Conservation (phyloP, 2,888 invertebrate genomes). For the Dromius quadrimaculatus region DNA sequence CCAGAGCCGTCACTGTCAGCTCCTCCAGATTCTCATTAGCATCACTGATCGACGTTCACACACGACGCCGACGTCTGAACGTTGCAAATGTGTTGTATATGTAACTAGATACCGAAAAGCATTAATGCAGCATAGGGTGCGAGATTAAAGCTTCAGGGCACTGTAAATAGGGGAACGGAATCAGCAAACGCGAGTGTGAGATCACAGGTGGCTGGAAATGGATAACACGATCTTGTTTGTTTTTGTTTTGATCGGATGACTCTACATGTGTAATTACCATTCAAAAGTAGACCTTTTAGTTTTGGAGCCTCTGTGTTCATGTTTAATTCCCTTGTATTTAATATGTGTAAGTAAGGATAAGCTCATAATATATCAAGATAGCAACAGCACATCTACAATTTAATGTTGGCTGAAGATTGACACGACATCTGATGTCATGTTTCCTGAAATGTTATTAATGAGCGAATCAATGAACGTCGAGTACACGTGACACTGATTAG, state of each 20-base stretch:
- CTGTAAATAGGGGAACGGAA: background rate
- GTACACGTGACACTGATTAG: slow-evolving; percentile 7
- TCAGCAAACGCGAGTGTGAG: background rate
- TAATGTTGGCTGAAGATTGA: slow-evolving; percentile 12
- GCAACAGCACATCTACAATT: slow-evolving; percentile 6
- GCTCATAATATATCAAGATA: slow-evolving; percentile 5
- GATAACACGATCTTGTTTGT: background rate
- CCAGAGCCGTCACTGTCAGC: too few relatives aligned
- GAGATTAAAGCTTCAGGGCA: too few relatives aligned
- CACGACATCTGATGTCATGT: background rate
- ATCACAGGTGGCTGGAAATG: slow-evolving; percentile 8
- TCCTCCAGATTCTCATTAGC: slow-evolving; percentile 27
- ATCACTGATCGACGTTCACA: slow-evolving; percentile 5
- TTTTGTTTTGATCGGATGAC: background rate
- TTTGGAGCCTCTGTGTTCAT: background rate
- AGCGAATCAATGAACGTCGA: slow-evolving; percentile 26
- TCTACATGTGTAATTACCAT: too few relatives aligned
- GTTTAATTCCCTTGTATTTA: background rate
- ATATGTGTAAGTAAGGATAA: background rate
- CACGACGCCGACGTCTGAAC: background rate
- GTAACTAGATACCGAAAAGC: background rate
- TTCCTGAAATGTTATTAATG: slow-evolving; percentile 25
- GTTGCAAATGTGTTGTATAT: background rate
- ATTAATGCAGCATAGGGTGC: background rate
- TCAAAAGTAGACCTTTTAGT: background rate